A percentile compares a stretch with the other conserved stretches of the same genome.
Conservation (phyloP, 2,888 invertebrate genomes). For the Lacanobia wlatinum region DNA sequence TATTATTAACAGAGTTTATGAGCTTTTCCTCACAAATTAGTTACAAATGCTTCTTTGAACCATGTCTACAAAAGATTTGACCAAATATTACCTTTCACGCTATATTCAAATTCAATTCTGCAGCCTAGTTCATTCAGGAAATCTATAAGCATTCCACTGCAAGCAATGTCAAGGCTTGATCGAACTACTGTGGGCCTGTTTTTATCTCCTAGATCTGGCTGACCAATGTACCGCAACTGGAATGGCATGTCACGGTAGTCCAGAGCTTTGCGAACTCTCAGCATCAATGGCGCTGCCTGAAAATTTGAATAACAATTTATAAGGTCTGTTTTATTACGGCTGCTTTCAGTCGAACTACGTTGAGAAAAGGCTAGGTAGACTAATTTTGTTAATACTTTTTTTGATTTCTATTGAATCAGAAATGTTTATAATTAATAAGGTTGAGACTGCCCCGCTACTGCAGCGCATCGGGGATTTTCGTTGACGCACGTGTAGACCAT, state of each 20-base stretch:
- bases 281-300: slow-evolving; percentile 92
- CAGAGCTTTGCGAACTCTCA: slow-evolving; percentile 96
- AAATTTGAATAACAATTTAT: slow-evolving; percentile 55
- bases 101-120: slow-evolving; percentile 97
- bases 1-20: background rate
- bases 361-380: background rate
- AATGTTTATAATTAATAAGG: background rate
- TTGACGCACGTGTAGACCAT: too few relatives aligned
- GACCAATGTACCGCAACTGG: slow-evolving; percentile 97
- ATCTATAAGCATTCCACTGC: slow-evolving; percentile 96
- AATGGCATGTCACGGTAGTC: slow-evolving; percentile 96
- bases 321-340: background rate
- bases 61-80: background rate
- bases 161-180: slow-evolving; percentile 97
- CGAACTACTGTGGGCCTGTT: slow-evolving; percentile 97
- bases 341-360: too few relatives aligned
- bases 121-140: slow-evolving; percentile 98
- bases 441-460: too few relatives aligned
- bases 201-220: slow-evolving; percentile 97
- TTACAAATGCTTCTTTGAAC: too few relatives aligned
- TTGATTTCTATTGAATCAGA: background rate
- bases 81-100: slow-evolving; percentile 93
- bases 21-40: too few relatives aligned
- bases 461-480: too few relatives aligned
- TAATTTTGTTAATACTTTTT: background rate